Conservation (phyloP, 2,113 vertebrate genomes). For the Manacus vitellinus region DNA sequence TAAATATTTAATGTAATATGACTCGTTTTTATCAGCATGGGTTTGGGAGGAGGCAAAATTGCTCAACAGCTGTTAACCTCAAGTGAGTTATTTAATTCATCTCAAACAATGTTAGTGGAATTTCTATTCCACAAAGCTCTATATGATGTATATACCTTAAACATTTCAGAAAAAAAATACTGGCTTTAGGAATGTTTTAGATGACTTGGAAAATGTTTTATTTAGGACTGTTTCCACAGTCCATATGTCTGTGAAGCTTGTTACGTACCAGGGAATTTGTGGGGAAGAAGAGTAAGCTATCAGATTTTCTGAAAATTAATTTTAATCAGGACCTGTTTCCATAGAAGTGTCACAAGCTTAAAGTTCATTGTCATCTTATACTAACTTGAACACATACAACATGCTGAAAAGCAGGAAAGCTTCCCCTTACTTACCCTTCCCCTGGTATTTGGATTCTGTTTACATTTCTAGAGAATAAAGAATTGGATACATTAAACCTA, state of each 20-base stretch:
- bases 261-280: not conserved
- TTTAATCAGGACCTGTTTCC: not conserved
- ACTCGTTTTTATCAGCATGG: not conserved
- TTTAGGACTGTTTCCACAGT: not conserved
- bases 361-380: not conserved
- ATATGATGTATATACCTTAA: not conserved
- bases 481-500: not conserved
- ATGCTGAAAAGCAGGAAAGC: not conserved
- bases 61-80: constrained; percentile 9
- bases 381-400: not conserved
- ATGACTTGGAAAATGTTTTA: not conserved
- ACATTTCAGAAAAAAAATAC: not conserved
- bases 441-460: not conserved
- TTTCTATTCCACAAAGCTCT: not conserved
- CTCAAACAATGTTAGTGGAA: not conserved
- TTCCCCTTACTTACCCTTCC: not conserved
- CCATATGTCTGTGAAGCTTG: not conserved
- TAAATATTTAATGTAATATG: constrained; percentile 24
- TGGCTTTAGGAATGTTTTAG: not conserved
- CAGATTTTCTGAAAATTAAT: not conserved
- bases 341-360: not conserved
- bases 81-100: not conserved
- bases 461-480: not conserved
- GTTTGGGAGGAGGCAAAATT: not conserved
- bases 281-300: not conserved